Percentiles rank a stretch among this genome's conserved stretches.
Conservation (phyloP, 2,888 invertebrate genomes). For the Aphelenchoides bicaudatus region DNA sequence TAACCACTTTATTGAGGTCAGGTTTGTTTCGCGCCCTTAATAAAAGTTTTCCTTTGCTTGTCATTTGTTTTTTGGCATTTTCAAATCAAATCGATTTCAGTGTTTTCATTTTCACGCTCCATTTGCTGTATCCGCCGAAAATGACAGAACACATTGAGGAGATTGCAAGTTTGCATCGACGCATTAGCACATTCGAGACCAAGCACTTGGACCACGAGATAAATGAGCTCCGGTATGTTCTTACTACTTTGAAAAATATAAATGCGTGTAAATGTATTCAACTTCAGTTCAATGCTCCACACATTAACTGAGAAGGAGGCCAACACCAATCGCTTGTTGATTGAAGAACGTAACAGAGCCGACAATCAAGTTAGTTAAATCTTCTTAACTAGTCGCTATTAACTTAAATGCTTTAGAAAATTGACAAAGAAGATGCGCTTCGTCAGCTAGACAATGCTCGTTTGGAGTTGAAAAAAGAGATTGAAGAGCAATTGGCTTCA, state of each 20-base stretch:
- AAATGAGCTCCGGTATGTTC: not conserved
- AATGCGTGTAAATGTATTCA: not conserved
- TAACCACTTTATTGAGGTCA: too few species aligned
- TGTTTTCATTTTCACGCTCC: too few species aligned
- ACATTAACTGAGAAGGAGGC: not conserved
- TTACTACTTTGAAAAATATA: slow-evolving; percentile 2
- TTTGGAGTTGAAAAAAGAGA: not conserved
- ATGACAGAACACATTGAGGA: too few species aligned
- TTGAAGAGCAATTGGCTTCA: slow-evolving; percentile 3
- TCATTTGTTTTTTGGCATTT: too few species aligned
- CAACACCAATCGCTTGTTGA: not conserved
- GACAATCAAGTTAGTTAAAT: not conserved
- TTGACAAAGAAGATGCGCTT: not conserved
- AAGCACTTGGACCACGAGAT: slow-evolving; percentile 2
- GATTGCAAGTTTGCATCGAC: not conserved
- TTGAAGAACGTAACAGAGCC: not conserved
- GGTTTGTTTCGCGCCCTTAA: too few species aligned
- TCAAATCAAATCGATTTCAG: too few species aligned
- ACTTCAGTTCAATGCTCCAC: not conserved
- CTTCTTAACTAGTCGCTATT: too few species aligned
- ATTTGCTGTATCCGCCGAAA: too few species aligned
- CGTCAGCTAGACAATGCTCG: too few species aligned
- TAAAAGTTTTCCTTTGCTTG: too few species aligned
- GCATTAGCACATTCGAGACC: slow-evolving; percentile 5
- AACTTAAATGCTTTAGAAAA: not conserved